Base-by-base conservation (phyloP, 2,888 invertebrate genomes). In the Gari tellinella region DNA sequence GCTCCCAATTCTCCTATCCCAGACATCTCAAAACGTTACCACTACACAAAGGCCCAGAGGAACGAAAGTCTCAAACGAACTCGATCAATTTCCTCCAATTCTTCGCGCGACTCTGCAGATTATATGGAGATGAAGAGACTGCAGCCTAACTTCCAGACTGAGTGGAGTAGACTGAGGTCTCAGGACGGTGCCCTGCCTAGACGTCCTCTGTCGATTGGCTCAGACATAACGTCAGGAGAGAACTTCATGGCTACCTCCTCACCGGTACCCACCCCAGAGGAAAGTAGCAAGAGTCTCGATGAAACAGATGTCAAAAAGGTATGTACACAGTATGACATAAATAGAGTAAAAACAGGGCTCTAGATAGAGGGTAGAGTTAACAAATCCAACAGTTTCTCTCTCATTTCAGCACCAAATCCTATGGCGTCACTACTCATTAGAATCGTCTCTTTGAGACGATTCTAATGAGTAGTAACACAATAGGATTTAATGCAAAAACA, bases 151-250 rank as follows among this genome's bases (percentile, higher is more conserved):
- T 77, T 83, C 48, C 85, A 84, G 66, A 88, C 88, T 0, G 87
- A 88, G 56, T 88, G 88, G 88, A 87, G 86, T 56, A 69, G 84
- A 26, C 77, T 88, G 21, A 65, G 88, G 31, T 82, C 85, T 4
- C 85, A 85, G 43, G 83, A 78, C 10, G 65, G 72, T 5, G 62
- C 25, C 12, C 19, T 51, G 10, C 69, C 79, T 12, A 65, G 62
- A 15, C 65, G 82, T 10, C 84, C 84, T 5, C 72, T 73, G 40
- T 84, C 84, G n/a, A 76, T 82, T 23, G 81, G 84, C 5, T 82
- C 82, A 8, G 84, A 84, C 60, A 70, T 80, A n/a, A 63, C 72
- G 21, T 49, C 66, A 0, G 64, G 72, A 19, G 81, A 83, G 38
- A 64, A 66, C 0, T 77, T 72, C 51, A 58, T 64, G 2, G 53